Evolutionary conservation across 2,797 vertebrate genomes (phyloP), one percentile per base, ranked within the genome.

Genomic region (Chaetodon trifasciatus): DNA sequence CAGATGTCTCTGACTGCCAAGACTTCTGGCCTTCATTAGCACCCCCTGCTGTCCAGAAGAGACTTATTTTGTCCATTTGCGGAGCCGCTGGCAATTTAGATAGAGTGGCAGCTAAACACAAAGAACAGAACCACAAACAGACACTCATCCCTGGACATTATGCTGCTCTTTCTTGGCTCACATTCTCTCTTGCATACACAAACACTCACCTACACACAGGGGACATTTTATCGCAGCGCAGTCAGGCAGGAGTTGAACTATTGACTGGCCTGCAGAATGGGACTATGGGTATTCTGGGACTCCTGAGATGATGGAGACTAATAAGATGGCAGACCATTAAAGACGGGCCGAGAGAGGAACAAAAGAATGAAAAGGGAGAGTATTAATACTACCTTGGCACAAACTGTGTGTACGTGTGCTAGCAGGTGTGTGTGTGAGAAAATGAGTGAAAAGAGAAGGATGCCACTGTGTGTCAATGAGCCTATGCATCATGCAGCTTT

Each of bases 321-420:
- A 91, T 86, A 90, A 83, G 16, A 88, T 71, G 75, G 77, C 66
- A 82, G 69, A 70, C 57, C 37, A 90, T 91, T 91, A 87, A 88
- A 84, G 73, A 74, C 17, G 42, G 47, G 15, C 7, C 1, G 56
- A 53, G 57, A 82, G 65, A 52, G 56, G 74, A 81, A 82, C 81
- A 87, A 76, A 84, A 39, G 32, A 79, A 6, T 42, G 24, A 7
- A 75, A 72, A 56, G 24, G 5, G 32, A 71, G 47, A 46, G 72
- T 60, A 69, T 69, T 80, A 79, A 42, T 78, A 71, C 53, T 15
- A 50, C 64, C 68, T 24, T 35, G 58, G 73, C 72, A 76, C 65
- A 55, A 16, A 21, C 3, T 65, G 40, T 24, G 32, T 46, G 70
- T 55, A 42, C 13, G 57, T 40, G 39, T 37, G 37, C 21, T 57